Evolutionary conservation across 2,888 invertebrate genomes (phyloP), one percentile per base, ranked within the genome.

Genomic region (Parapristionchus giblindavisi): DNA sequence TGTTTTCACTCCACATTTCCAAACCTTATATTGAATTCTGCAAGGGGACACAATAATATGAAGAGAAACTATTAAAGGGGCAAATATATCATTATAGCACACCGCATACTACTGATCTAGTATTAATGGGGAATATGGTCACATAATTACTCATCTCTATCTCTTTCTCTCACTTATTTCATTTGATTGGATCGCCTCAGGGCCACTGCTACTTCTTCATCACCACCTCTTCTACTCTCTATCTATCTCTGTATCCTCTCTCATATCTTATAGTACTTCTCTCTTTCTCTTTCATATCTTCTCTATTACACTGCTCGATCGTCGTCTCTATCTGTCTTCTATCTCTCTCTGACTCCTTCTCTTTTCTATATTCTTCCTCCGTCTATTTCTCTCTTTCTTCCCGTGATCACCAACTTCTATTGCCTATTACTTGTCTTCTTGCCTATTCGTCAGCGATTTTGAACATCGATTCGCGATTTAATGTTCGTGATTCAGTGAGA

Each of bases 1-100:
- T 65, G 63, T 65, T 65, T 65, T 63, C 43, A 43, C 17, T 43
- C 43, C 29, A 32, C n/a, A n/a, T n/a, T n/a, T n/a, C n/a, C n/a
- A n/a, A n/a, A n/a, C n/a, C n/a, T n/a, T n/a, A n/a, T n/a, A n/a
- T n/a, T n/a, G n/a, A n/a, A n/a, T n/a, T n/a, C n/a, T n/a, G n/a
- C n/a, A n/a, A n/a, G n/a, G n/a, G n/a, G n/a, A n/a, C n/a, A n/a
- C n/a, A n/a, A n/a, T n/a, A n/a, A n/a, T n/a, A n/a, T n/a, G n/a
- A n/a, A n/a, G n/a, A n/a, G n/a, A n/a, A n/a, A n/a, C n/a, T n/a
- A n/a, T n/a, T n/a, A n/a, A n/a, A n/a, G n/a, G n/a, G n/a, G n/a
- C n/a, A n/a, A n/a, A n/a, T n/a, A n/a, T n/a, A n/a, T n/a, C n/a
- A n/a, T n/a, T n/a, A n/a, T n/a, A n/a, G n/a, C n/a, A n/a, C n/a